phyloP scores from a whole-genome alignment of 2,888 invertebrate genomes.

The Hedychridium roseum region DNA sequence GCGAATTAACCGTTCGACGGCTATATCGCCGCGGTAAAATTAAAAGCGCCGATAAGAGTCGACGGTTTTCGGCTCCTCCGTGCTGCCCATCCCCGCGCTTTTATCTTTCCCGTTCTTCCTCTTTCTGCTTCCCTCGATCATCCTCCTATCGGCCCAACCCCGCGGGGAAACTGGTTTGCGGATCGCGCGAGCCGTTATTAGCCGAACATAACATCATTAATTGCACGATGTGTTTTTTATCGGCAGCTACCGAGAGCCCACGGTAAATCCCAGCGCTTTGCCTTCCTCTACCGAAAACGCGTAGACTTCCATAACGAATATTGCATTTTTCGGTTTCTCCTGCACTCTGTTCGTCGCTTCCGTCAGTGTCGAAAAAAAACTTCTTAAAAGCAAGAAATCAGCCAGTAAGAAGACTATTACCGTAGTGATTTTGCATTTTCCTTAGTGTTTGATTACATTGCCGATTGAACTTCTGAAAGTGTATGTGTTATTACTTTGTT shows the following conservation, averaged over 20 bases:
- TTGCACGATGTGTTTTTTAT: slow-evolving; percentile 18
- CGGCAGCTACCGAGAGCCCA: slow-evolving; percentile 7
- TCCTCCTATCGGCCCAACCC: not conserved
- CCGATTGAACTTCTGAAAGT: too few species aligned
- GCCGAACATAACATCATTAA: slow-evolving; percentile 24
- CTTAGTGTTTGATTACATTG: too few species aligned
- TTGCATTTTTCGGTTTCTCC: too few species aligned
- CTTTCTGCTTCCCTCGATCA: not conserved
- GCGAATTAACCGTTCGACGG: slow-evolving; percentile 18
- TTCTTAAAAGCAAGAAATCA: too few species aligned
- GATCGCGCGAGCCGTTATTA: slow-evolving; percentile 18
- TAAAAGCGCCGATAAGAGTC: slow-evolving; percentile 17
- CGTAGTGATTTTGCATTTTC: too few species aligned
- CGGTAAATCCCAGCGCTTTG: too few species aligned
- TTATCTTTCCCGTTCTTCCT: not conserved
- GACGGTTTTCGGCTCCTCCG: not conserved
- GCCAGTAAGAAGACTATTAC: too few species aligned
- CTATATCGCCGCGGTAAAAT: slow-evolving; percentile 16
- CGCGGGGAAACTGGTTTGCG: slow-evolving; percentile 1
- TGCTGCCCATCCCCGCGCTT: slow-evolving; percentile 9
- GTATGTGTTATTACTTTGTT: too few species aligned
- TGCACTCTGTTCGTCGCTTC: too few species aligned
- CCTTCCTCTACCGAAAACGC: too few species aligned
- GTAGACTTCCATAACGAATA: too few species aligned
- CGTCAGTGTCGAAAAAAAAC: too few species aligned